Percentiles rank a stretch among this genome's conserved stretches.
Evolutionary conservation across 2,113 vertebrate genomes (phyloP).

Genomic region (Sarotherodon lohbergeri): DNA sequence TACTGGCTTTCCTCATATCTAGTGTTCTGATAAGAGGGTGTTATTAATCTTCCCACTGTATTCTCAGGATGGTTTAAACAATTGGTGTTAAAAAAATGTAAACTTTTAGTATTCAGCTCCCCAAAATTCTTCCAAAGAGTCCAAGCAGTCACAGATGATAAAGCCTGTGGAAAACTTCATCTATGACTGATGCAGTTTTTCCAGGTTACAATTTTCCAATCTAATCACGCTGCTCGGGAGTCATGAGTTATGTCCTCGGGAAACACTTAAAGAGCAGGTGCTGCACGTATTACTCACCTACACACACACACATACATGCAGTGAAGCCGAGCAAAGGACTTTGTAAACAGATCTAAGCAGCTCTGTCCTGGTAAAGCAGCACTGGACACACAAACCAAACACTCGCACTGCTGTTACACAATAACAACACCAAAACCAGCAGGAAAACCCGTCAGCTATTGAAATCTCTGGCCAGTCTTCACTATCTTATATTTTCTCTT

Average conservation of each 20-base stretch:
- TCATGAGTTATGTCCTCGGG: background rate
- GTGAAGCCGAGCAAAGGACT: background rate
- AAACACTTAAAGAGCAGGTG: conserved; percentile 7
- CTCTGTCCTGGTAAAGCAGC: background rate
- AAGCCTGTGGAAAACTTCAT: background rate
- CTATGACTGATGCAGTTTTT: background rate
- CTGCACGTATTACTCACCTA: background rate
- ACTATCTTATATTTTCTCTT: background rate
- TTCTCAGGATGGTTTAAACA: background rate
- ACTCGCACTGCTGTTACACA: conserved; percentile 15
- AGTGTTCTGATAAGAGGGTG: background rate
- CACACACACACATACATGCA: background rate
- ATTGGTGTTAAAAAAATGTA: background rate
- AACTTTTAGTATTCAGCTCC: background rate
- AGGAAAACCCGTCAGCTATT: conserved; percentile 2
- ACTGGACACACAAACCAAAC: conserved; percentile 1
- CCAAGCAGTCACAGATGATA: background rate
- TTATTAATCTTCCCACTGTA: background rate
- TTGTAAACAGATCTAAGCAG: conserved; percentile 18
- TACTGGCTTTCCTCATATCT: background rate
- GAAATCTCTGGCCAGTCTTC: background rate
- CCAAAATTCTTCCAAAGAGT: background rate
- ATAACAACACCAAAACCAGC: background rate
- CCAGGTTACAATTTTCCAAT: background rate
- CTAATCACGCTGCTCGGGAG: background rate